Base-by-base conservation (phyloP, 2,888 invertebrate genomes). In the Pristionchus japonicus region DNA sequence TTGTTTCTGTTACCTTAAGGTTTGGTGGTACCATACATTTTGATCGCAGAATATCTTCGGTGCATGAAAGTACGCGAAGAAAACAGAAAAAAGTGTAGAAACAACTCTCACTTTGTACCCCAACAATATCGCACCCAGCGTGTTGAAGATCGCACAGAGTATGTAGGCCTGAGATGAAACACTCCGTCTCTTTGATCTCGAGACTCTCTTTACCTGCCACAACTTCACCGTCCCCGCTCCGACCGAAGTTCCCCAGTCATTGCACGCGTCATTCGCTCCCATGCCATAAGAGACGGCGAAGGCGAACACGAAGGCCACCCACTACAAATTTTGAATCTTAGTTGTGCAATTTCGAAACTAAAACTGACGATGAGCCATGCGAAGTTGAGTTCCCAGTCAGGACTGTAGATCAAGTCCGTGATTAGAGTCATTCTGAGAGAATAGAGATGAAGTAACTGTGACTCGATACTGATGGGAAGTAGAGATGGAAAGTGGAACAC, bases 121-220 rank as follows among this genome's bases (percentile, higher is more conserved):
- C 94, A 99, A 97, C 85, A 99, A 96, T 91, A 98, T 96, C 87
- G 99, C 97, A 87, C 99, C 99, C 34, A 97, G 96, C 90, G 98
- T 97, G 96, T 99, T 99, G 95, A 98, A 98, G 93, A 99, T 96
- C 2, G 98, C 97, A 23, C 98, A 99, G 93, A 99, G 96, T 90
- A 97, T 96, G 95, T 99, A 99, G 43, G 99, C 99, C 95, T 85
- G 85, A 97, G 97, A 90, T 96, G 96, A 90, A 9, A 27, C 31
- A 67, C 15, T 15, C 20, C 52, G 17, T 52, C 52, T 15, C 3
- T 52, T 52, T 52, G 52, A 17, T 52, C 17, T 52, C 47, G 9
- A 47, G 6, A 47, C n/a, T n/a, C n/a, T 31, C 31, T 23, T 43
- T 64, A 85, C 85, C 85, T 92, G 92, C 90, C 90, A 90, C 37